These are phyloP conservation scores for Melanocharis versteri DNA, from an alignment of 2,113 vertebrate species.

Conservation along the genomic window DNA sequence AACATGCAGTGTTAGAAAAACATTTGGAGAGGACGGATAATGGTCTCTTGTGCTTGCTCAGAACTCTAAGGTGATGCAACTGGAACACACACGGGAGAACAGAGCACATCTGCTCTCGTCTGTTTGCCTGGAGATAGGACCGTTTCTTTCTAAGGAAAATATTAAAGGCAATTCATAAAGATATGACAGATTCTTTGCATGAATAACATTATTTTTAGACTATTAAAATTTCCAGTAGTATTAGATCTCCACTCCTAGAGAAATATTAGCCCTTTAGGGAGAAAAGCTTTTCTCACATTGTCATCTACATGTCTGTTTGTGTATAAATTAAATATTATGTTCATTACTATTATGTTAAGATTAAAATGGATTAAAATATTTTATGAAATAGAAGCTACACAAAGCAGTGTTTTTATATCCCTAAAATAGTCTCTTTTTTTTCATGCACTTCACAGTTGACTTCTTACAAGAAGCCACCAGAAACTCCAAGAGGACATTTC, in stretches of 20 bases:
- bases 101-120: background rate
- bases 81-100: background rate
- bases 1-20: background rate
- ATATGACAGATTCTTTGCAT: background rate
- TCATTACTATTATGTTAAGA: background rate
- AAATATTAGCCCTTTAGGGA: background rate
- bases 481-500: slow-evolving; percentile 14
- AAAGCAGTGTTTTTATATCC: background rate
- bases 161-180: background rate
- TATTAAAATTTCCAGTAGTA: background rate
- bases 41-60: background rate
- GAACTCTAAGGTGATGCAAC: background rate
- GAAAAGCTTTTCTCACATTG: background rate
- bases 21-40: background rate
- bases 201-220: background rate
- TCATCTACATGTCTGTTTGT: background rate
- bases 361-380: background rate
- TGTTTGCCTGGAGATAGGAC: background rate
- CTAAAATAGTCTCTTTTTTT: background rate
- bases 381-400: background rate
- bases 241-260: background rate
- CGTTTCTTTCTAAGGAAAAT: slow-evolving; percentile 7
- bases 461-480: background rate
- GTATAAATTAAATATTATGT: background rate
- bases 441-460: background rate